Conservation (phyloP, 2,797 vertebrate species). For the Eospalax fontanierii region DNA sequence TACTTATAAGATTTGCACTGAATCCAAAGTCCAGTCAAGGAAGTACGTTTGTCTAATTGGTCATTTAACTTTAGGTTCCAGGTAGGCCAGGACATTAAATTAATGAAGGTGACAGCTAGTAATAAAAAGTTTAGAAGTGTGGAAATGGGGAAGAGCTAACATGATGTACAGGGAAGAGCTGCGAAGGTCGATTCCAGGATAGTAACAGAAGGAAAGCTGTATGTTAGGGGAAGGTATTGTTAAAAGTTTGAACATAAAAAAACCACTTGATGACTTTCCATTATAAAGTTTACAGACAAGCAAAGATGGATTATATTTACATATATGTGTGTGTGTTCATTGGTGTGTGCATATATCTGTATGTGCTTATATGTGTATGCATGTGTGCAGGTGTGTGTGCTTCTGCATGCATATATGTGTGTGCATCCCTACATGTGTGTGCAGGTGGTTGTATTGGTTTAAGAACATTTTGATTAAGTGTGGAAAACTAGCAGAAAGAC, state of each 20-base stretch:
- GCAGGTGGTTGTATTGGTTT: background rate
- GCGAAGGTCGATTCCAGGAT: background rate
- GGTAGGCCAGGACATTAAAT: background rate
- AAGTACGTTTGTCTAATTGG: background rate
- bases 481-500: background rate
- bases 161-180: background rate
- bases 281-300: background rate
- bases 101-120: background rate
- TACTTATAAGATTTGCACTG: background rate
- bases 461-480: background rate
- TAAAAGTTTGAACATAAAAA: background rate
- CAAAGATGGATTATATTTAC: background rate
- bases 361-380: too few relatives aligned
- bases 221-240: background rate
- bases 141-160: background rate
- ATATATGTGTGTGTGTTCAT: too few relatives aligned
- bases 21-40: background rate
- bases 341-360: too few relatives aligned
- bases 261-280: background rate
- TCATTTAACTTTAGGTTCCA: conserved; percentile 22
- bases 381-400: background rate
- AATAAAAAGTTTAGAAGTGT: background rate
- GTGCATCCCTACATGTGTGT: background rate
- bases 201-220: background rate
- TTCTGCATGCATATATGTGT: background rate